Percentiles rank a stretch among this genome's conserved stretches.
Conservation (phyloP, 2,113 vertebrate species). For the Condylura cristata region DNA sequence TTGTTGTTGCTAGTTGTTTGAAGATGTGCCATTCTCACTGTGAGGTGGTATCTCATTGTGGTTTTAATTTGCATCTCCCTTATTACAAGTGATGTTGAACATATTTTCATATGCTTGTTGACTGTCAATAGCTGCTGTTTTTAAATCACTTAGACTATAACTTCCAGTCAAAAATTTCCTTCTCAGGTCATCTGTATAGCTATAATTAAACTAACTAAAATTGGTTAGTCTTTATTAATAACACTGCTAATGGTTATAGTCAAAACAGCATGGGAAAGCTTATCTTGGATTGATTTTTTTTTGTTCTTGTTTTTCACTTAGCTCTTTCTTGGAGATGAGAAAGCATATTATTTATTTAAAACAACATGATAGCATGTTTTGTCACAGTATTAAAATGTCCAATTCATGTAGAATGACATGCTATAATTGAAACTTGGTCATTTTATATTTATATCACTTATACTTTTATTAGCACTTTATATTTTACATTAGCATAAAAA, state of each 20-base stretch:
- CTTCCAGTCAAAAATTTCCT: neutral
- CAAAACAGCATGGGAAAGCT: neutral
- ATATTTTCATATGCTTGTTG: no score
- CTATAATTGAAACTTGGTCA: neutral
- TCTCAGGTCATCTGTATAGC: neutral
- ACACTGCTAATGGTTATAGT: neutral
- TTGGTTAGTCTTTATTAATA: neutral
- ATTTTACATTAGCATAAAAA: neutral
- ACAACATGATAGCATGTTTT: neutral
- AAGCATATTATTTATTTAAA: neutral
- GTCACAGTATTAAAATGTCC: neutral
- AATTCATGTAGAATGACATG: neutral
- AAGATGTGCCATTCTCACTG: no score
- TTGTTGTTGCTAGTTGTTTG: no score
- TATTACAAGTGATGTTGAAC: no score
- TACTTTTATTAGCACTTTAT: no score
- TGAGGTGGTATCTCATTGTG: no score
- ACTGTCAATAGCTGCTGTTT: neutral
- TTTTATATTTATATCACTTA: neutral
- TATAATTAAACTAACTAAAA: constrained; percentile 16
- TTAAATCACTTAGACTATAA: neutral
- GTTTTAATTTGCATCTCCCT: no score
- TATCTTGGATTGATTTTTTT: neutral
- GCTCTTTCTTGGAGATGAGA: neutral
- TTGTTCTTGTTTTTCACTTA: neutral